Evolutionary conservation across 2,888 invertebrate genomes (phyloP), one percentile per base, ranked within the genome.

Genomic region (Epiperipatus broadwayi): DNA sequence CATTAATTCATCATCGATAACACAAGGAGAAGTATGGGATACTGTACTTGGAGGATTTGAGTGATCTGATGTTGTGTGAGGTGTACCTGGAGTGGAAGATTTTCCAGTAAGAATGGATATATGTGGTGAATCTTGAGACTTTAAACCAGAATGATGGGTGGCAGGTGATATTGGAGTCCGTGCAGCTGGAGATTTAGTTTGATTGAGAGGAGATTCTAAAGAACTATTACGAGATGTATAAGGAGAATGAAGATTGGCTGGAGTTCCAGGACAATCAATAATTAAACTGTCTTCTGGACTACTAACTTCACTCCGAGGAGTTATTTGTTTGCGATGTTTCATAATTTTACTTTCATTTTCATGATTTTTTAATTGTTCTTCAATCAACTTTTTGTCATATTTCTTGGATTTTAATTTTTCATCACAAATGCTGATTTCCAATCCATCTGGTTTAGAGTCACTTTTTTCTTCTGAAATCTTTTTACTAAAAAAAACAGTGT

Each of bases 1-100:
- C 78, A 81, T 81, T 15, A 83, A 70, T 53, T 84, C 84, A 57
- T 85, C 84, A 53, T 84, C 84, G 32, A 81, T 78, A 49, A 78
- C 76, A 50, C 77, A 75, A 14, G 79, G 78, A 2, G 59, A 56
- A 4, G 78, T 77, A 40, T 53, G 52, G 19, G 47, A 42, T 22
- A 48, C 39, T 28, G 48, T 47, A 44, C 46, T 47, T 7, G 46
- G n/a, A n/a, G n/a, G 45, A 12, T 41, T 44, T 15, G 53, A 51
- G 48, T 74, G 72, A 35, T 50, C 48, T 19, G 76, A 69, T n/a
- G n/a, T n/a, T n/a, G n/a, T n/a, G 48, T 67, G 68, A 2, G 70
- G 69, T 4, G 77, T 75, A n/a, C n/a, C n/a, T n/a, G n/a, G n/a
- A n/a, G n/a, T 7, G 31, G 31, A 10, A 14, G 12, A 8, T 25